Evolutionary conservation across 2,113 vertebrate genomes (phyloP), one percentile per base, ranked within the genome.

Genomic region (Strix aluco): DNA sequence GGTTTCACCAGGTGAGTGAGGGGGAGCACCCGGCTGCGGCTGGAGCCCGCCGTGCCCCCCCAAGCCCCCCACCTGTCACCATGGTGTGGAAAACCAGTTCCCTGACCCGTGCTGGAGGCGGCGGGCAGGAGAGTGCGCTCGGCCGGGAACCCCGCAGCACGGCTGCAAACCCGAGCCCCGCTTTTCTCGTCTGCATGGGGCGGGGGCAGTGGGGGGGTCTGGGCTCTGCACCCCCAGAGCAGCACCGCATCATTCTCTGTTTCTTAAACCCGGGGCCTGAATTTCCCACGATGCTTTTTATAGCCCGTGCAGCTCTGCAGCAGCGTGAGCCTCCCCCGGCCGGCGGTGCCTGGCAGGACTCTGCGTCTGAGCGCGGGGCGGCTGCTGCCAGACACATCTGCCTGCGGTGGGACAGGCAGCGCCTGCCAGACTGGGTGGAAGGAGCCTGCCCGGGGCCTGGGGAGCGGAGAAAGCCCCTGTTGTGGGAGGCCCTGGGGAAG

Each of bases 1-100:
- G 65, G 81, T 97, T 97, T 23, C 54, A 96, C 84, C 86, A 98
- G 98, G 98, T 98, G 65, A 96, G 97, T 82, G 55, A 26, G 15
- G 29, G 32, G n/a, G 2, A 79, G 36, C 85, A 17, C 6, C 57
- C 61, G 22, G 21, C 10, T 7, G 34, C 0, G 2, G 26, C 20
- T 40, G 19, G 8, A 15, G 16, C 44, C 21, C 2, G 1, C n/a
- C 20, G 42, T 16, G 16, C 29, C 1, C 15, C 22, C 36, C 36
- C 2, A 1, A 61, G 6, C 3, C 22, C 32, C 42, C 49, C 5
- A 2, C n/a, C 8, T 14, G 13, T 16, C 22, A 4, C 8, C 26
- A 42, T 4, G 7, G 23, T 0, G 23, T 32, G 16, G 14, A 13
- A 19, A 55, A 36, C 21, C 17, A 1, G 4, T 58, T 29, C 5